These are phyloP conservation scores for Leptodirus hochenwartii DNA, from an alignment of 2,888 invertebrate genomes.

Conservation along the genomic window DNA sequence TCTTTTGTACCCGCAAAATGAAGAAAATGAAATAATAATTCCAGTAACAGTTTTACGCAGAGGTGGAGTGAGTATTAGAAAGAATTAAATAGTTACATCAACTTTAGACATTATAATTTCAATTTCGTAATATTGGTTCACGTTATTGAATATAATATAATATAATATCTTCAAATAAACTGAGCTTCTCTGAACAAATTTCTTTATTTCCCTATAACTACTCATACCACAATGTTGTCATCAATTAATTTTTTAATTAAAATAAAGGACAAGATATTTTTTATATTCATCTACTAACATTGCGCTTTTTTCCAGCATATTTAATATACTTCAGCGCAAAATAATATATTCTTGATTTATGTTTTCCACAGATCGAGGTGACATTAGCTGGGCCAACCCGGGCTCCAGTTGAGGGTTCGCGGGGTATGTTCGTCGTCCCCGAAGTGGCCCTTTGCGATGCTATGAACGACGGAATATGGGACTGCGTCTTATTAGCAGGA, in stretches of 20 bases:
- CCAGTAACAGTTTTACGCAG: slow-evolving; percentile 71
- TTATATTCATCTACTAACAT: too few species aligned
- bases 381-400: slow-evolving; percentile 12
- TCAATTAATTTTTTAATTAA: too few species aligned
- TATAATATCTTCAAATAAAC: too few species aligned
- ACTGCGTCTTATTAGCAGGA: slow-evolving; percentile 13
- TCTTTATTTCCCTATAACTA: too few species aligned
- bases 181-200: too few species aligned
- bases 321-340: neutral
- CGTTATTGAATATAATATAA: too few species aligned
- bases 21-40: slow-evolving; percentile 87
- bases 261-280: too few species aligned
- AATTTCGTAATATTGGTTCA: slow-evolving; percentile 1
- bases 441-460: slow-evolving; percentile 13
- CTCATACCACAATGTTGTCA: too few species aligned
- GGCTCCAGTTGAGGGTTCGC: slow-evolving; percentile 13
- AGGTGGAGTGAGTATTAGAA: slow-evolving; percentile 48
- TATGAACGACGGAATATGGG: slow-evolving; percentile 13
- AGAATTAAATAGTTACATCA: slow-evolving; percentile 1
- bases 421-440: slow-evolving; percentile 13
- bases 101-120: neutral
- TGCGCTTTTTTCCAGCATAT: too few species aligned
- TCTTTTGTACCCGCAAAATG: slow-evolving; percentile 70
- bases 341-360: slow-evolving; percentile 5
- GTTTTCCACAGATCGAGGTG: slow-evolving; percentile 10